Evolutionary conservation across 2,113 vertebrate species (phyloP).

Genomic region (Myanophis thanlyinensis): DNA sequence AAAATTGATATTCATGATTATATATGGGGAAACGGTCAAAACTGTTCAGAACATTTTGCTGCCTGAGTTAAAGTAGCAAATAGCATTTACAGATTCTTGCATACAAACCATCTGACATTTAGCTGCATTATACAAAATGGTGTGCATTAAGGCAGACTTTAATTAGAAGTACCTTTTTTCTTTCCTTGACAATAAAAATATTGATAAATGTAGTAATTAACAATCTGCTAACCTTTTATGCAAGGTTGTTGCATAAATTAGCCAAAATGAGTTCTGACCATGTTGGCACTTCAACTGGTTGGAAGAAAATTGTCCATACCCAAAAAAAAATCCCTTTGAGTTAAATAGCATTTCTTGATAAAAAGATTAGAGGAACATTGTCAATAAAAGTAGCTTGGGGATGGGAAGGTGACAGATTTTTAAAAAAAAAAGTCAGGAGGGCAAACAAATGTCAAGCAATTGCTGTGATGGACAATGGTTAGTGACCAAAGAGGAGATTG

Average conservation of each 20-base stretch:
- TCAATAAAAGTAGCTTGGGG: not conserved
- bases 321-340: not conserved
- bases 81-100: not conserved
- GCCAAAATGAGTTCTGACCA: not conserved
- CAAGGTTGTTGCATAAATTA: not conserved
- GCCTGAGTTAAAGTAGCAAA: not conserved
- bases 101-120: not conserved
- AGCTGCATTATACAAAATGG: not conserved
- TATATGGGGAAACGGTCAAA: not conserved
- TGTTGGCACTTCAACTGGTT: not conserved
- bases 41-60: not conserved
- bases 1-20: not conserved
- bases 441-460: too few relatives aligned
- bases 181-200: not conserved
- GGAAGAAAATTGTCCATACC: not conserved
- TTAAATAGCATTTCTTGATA: not conserved
- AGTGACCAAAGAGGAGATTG: not conserved
- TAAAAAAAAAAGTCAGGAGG: too few relatives aligned
- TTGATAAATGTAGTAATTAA: not conserved
- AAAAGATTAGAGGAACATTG: not conserved
- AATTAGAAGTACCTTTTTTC: not conserved
- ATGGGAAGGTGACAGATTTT: too few relatives aligned
- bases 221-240: not conserved
- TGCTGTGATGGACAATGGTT: not conserved
- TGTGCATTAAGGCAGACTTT: not conserved